These are phyloP conservation scores for Caenorhabditis latens DNA, from an alignment of 1,140 invertebrate species.

Conservation along the genomic window DNA sequence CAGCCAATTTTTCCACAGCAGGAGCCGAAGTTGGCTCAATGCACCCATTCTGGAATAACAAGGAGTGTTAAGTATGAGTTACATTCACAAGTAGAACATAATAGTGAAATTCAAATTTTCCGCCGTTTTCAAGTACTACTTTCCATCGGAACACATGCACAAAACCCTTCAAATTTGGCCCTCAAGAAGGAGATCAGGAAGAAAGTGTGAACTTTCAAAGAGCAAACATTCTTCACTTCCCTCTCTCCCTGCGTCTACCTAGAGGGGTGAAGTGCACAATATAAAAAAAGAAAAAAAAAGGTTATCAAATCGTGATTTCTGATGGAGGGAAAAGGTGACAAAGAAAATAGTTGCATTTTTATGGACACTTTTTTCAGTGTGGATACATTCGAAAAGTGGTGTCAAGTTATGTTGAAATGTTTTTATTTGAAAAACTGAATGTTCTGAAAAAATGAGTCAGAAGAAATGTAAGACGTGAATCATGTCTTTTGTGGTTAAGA, in stretches of 20 bases:
- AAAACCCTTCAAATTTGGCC: neutral
- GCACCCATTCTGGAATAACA: constrained; percentile 68
- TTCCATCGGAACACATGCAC: neutral
- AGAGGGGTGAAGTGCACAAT: neutral
- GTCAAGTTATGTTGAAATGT: neutral
- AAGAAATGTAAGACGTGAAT: too few relatives aligned
- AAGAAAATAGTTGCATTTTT: neutral
- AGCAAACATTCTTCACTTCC: neutral
- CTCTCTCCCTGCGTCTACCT: neutral
- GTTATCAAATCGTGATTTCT: constrained; percentile 42
- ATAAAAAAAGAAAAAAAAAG: constrained; percentile 17
- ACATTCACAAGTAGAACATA: neutral
- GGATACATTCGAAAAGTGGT: neutral
- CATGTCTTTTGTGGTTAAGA: too few relatives aligned
- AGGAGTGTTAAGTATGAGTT: too few relatives aligned
- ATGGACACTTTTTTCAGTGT: constrained; percentile 7
- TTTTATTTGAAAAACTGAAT: neutral
- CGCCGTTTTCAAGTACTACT: neutral
- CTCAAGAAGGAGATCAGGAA: neutral
- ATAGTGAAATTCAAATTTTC: neutral
- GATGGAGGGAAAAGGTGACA: neutral
- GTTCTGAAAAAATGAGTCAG: too few relatives aligned
- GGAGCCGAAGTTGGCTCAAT: constrained; percentile 69
- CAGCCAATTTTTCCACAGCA: constrained; percentile 73
- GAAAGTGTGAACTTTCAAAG: constrained; percentile 25